These are phyloP conservation scores for Spilogale gracilis DNA, from an alignment of 2,113 vertebrate species.

Conservation along the genomic window DNA sequence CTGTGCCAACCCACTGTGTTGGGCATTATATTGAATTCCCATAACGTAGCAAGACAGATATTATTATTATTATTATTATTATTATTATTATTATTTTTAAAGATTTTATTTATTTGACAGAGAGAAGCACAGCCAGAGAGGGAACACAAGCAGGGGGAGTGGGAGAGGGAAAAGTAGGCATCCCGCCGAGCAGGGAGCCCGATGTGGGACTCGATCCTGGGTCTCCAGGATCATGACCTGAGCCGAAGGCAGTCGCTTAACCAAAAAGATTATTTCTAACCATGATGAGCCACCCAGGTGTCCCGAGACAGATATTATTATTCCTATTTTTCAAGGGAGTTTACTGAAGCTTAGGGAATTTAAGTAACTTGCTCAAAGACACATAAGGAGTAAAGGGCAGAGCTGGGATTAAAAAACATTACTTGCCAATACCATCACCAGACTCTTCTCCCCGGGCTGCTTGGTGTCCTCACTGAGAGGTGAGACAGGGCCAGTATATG, in stretches of 20 bases:
- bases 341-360: slow-evolving; percentile 30
- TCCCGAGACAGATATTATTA: not conserved
- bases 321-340: slow-evolving; percentile 1
- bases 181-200: no score
- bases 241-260: no score
- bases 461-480: not conserved
- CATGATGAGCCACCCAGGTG: no score
- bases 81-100: not conserved
- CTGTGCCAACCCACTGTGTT: not conserved
- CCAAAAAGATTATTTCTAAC: no score
- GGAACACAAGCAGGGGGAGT: no score
- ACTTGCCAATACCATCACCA: not conserved
- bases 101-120: no score
- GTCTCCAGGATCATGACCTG: no score
- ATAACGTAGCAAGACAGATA: not conserved
- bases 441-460: not conserved
- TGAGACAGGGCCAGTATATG: no score
- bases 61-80: not conserved
- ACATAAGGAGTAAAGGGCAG: not conserved
- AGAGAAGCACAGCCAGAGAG: no score
- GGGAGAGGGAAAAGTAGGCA: no score
- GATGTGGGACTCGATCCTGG: no score
- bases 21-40: not conserved
- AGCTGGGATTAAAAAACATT: not conserved
- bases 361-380: not conserved